Evolutionary conservation across 1,140 invertebrate species (phyloP), one percentile per base, ranked within the genome.

Genomic region (Copidosoma floridanum): DNA sequence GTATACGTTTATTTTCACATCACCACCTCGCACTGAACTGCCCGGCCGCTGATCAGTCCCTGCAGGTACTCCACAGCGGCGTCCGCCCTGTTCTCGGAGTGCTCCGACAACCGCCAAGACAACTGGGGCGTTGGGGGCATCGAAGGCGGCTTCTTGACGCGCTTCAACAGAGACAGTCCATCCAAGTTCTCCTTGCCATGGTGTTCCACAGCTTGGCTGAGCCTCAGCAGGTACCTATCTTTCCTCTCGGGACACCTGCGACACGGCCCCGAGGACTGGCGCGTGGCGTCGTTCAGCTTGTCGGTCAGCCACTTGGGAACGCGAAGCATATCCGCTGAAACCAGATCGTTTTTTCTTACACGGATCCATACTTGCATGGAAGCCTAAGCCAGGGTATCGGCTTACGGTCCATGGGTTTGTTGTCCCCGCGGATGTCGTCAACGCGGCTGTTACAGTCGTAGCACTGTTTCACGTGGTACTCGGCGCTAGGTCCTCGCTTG

Each of bases 21-120:
- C n/a, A n/a, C n/a, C n/a, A 89, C 88, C 83, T 87, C 75, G 65
- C 81, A 85, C 71, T 91, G 89, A 16, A 87, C 82, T 35, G 88
- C 87, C 38, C 88, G 73, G 23, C 89, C 89, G 62, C 84, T 76
- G 14, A 90, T 78, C 4, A 89, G 72, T 67, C 82, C 85, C 69
- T 90, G 88, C 53, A 91, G 69, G 65, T 84, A 78, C 12, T 85
- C 77, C 14, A 84, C 78, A 2, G 84, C 81, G 58, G 87, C 81
- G 67, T 89, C 83, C 41, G 71, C 75, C 1, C 46, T 37, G 23
- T 52, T 21, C 12, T 12, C 29, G 12, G n/a, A n/a, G n/a, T n/a
- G n/a, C 1, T 55, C 32, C 7, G n/a, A 6, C 26, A 14, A 64
- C 3, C 20, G 4, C 8, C 24, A 16, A 10, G 12, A 16, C 52